These are phyloP conservation scores for Mastacembelus armatus DNA, from an alignment of 2,797 vertebrate genomes.

Conservation along the genomic window DNA sequence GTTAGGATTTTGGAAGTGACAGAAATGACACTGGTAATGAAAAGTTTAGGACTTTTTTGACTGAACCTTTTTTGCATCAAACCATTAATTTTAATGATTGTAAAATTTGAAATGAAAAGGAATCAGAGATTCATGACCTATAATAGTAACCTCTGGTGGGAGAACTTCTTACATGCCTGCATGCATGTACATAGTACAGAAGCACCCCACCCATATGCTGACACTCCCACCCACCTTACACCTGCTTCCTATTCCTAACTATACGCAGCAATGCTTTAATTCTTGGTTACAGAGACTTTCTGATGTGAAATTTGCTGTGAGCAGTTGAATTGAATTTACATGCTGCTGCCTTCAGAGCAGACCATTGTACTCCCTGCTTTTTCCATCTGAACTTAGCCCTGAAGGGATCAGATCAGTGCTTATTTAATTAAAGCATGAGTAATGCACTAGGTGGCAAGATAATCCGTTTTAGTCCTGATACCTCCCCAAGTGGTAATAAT, in stretches of 20 bases:
- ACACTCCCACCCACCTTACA: not conserved
- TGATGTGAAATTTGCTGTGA: slow-evolving; percentile 36
- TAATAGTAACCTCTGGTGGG: not conserved
- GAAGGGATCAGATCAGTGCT: slow-evolving; percentile 62
- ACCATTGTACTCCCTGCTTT: slow-evolving; percentile 24
- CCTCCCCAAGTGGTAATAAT: slow-evolving; percentile 61
- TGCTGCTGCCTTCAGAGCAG: slow-evolving; percentile 35
- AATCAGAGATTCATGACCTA: too few relatives aligned
- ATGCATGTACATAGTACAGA: not conserved
- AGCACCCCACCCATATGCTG: not conserved
- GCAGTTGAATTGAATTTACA: slow-evolving; percentile 43
- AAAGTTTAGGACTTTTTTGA: too few relatives aligned
- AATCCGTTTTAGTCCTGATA: slow-evolving; percentile 65
- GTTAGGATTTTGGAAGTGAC: too few relatives aligned
- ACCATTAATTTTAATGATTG: too few relatives aligned
- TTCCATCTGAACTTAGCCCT: slow-evolving; percentile 48
- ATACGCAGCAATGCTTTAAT: slow-evolving; percentile 24
- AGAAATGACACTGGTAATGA: too few relatives aligned
- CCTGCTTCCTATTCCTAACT: too few relatives aligned
- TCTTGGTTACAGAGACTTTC: slow-evolving; percentile 6
- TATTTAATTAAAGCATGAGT: slow-evolving; percentile 72
- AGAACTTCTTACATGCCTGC: not conserved
- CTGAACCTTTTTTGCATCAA: too few relatives aligned
- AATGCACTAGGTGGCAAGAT: slow-evolving; percentile 56
- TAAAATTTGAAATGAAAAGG: not conserved